Percentiles rank a stretch among this genome's conserved stretches.
Evolutionary conservation across 2,797 vertebrate species (phyloP).

Genomic region (Jordanella pulchra): DNA sequence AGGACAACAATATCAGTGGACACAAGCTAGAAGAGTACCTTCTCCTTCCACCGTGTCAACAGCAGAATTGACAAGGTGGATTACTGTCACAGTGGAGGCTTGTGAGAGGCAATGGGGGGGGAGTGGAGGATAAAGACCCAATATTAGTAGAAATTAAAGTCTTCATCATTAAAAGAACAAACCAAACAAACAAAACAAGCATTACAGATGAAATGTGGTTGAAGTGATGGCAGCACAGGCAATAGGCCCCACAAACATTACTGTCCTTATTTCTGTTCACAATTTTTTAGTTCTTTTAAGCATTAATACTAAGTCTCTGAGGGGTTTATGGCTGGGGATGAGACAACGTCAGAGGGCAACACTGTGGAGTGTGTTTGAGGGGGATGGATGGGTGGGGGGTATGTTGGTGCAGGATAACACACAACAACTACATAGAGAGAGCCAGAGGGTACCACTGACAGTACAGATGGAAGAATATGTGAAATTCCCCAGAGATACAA

Average conservation of each 20-base stretch:
- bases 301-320: slow-evolving; percentile 17
- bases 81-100: slow-evolving; percentile 99
- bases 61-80: slow-evolving; percentile 94
- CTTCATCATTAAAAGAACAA: slow-evolving; percentile 26
- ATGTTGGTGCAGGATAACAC: slow-evolving; percentile 65
- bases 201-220: slow-evolving; percentile 32
- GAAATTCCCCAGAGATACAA: slow-evolving; percentile 73
- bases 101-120: slow-evolving; percentile 82
- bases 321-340: slow-evolving; percentile 51
- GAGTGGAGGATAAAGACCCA: slow-evolving; percentile 80
- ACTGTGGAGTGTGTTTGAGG: slow-evolving; percentile 24
- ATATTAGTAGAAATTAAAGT: slow-evolving; percentile 75
- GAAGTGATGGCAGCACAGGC: slow-evolving; percentile 33
- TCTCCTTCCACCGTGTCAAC: slow-evolving; percentile 93
- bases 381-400: slow-evolving; percentile 21
- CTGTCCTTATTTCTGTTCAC: slow-evolving; percentile 10
- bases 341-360: slow-evolving; percentile 60
- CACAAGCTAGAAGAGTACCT: slow-evolving; percentile 85
- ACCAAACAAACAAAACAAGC: slow-evolving; percentile 11
- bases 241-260: slow-evolving; percentile 41
- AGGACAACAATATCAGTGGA: slow-evolving; percentile 54
- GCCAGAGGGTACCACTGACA: slow-evolving; percentile 63
- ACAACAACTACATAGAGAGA: slow-evolving; percentile 69
- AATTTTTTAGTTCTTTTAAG: slow-evolving; percentile 9
- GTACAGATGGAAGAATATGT: slow-evolving; percentile 80